Evolutionary conservation across 35 echinoderm and acorn worm species (phyloP).

Genomic region (Apostichopus parvimensis): DNA sequence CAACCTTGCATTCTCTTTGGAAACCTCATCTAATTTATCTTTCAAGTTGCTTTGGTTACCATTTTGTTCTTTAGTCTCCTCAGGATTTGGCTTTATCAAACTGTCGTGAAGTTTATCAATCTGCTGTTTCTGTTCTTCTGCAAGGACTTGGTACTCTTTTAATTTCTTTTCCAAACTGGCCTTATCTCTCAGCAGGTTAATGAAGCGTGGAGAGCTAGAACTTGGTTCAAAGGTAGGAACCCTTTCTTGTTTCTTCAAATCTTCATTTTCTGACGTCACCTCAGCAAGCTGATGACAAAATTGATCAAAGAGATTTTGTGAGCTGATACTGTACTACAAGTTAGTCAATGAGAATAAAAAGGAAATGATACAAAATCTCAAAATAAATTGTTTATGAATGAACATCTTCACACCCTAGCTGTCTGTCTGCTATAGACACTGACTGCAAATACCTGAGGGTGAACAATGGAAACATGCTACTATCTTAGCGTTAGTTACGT

Average conservation of each 20-base stretch:
- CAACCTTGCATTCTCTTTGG: conserved; percentile 27
- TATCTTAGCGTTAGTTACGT: too few relatives aligned
- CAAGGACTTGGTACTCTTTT: conserved; percentile 8
- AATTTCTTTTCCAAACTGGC: conserved; percentile 50
- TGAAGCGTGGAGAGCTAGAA: conserved; percentile 57
- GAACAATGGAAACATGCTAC: too few relatives aligned
- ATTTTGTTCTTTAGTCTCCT: background rate
- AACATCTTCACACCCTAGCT: too few relatives aligned
- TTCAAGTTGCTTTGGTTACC: conserved; percentile 37
- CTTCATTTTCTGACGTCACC: conserved; percentile 70
- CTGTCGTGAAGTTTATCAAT: background rate
- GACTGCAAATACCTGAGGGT: too few relatives aligned
- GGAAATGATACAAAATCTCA: too few relatives aligned
- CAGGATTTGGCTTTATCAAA: background rate
- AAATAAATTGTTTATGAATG: too few relatives aligned
- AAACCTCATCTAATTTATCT: conserved; percentile 36
- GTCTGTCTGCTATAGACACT: too few relatives aligned
- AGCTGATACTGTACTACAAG: too few relatives aligned
- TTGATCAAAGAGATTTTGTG: background rate
- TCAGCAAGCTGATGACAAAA: conserved; percentile 60
- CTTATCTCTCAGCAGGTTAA: conserved; percentile 66
- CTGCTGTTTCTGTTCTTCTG: conserved; percentile 29
- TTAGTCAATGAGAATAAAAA: too few relatives aligned
- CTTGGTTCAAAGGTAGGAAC: conserved; percentile 34
- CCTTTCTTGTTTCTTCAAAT: conserved; percentile 66